phyloP scores from a whole-genome alignment of 2,113 vertebrate genomes.

The Pandion haliaetus region DNA sequence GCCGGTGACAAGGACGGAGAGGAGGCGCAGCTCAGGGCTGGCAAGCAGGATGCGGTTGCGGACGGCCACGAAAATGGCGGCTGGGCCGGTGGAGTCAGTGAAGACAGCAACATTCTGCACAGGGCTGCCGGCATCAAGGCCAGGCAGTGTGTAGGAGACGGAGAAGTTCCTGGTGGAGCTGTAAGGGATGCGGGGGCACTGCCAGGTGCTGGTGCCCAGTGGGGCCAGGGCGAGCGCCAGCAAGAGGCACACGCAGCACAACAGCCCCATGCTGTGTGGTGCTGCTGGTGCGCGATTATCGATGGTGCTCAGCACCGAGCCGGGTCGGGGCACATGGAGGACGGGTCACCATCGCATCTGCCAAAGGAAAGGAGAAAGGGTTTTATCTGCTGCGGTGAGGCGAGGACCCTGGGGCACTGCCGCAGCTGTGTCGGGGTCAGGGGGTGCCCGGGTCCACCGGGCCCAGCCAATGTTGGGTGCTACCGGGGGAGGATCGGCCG shows the following conservation, averaged over 20 bases:
- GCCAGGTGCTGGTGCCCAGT: neutral
- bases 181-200: constrained; percentile 74
- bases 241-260: neutral
- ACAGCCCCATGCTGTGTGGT: neutral
- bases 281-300: neutral
- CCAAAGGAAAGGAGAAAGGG: neutral
- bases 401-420: neutral
- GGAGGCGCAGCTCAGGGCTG: constrained; percentile 42
- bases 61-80: constrained; percentile 78
- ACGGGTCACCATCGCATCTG: neutral
- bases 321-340: fast-evolving
- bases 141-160: constrained; percentile 79
- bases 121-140: constrained; percentile 66
- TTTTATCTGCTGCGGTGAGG: fast-evolving
- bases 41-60: constrained; percentile 85
- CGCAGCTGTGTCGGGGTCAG: neutral
- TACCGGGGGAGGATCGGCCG: neutral
- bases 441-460: too few relatives aligned
- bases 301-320: neutral
- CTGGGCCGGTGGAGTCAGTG: fast-evolving
- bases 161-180: constrained; percentile 79
- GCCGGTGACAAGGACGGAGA: constrained; percentile 79
- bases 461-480: neutral
- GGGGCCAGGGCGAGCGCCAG: neutral
- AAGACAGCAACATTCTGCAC: constrained; percentile 83